Percentiles rank a stretch among this genome's conserved stretches.
Conservation (phyloP, 2,888 invertebrate genomes). For the Exocentrus adspersus region DNA sequence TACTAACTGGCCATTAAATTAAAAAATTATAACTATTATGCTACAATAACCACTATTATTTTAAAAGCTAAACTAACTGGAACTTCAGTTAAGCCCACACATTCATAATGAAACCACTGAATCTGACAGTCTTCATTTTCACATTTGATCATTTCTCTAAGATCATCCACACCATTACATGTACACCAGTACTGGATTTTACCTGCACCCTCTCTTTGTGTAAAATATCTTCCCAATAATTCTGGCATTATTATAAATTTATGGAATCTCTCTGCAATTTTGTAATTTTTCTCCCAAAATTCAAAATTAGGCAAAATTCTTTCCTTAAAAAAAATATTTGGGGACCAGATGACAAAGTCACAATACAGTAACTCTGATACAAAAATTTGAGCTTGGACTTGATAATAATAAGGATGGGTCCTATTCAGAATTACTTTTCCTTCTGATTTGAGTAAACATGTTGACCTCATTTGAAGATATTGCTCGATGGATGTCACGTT, state of each 20-base stretch:
- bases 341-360: slow-evolving; percentile 35
- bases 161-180: slow-evolving; percentile 27
- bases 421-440: background rate
- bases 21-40: no score
- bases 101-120: slow-evolving; percentile 96
- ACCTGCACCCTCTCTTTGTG: slow-evolving; percentile 1
- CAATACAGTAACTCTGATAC: slow-evolving; percentile 23
- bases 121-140: slow-evolving; percentile 85
- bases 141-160: slow-evolving; percentile 80
- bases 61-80: no score
- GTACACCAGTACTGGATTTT: slow-evolving; percentile 17
- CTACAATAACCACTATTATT: no score
- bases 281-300: slow-evolving; percentile 23
- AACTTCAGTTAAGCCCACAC: slow-evolving; percentile 71
- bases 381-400: slow-evolving; percentile 29
- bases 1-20: no score
- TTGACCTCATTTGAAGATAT: background rate
- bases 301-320: slow-evolving; percentile 25
- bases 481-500: background rate
- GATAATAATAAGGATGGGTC: slow-evolving; percentile 22
- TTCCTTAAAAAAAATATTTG: slow-evolving; percentile 17
- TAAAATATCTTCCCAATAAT: slow-evolving; percentile 31
- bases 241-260: slow-evolving; percentile 32
- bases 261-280: slow-evolving; percentile 24
- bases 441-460: background rate